Evolutionary conservation across 2,113 vertebrate species (phyloP).

Genomic region (Ceuthmochares aereus): DNA sequence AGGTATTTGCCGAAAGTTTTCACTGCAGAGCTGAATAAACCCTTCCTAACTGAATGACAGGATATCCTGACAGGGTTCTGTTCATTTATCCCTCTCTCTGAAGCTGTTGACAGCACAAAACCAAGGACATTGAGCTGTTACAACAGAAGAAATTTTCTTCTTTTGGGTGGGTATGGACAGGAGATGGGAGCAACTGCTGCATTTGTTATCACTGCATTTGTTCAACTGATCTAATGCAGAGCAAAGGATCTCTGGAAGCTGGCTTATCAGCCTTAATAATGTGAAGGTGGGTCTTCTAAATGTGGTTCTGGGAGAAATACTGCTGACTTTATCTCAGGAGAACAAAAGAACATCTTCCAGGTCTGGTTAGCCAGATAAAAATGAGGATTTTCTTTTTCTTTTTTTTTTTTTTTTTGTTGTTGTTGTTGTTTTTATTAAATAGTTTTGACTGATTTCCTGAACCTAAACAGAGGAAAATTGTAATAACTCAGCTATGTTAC

Average conservation of each 20-base stretch:
- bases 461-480: background rate
- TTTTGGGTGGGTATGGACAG: background rate
- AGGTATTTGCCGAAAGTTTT: background rate
- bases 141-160: slow-evolving; percentile 3
- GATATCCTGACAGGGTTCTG: slow-evolving; percentile 74
- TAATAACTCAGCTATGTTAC: background rate
- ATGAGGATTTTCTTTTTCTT: fast-evolving
- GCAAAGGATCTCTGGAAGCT: background rate
- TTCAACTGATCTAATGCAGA: background rate
- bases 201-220: background rate
- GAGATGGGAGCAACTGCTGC: background rate
- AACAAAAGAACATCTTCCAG: background rate
- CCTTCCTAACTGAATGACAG: slow-evolving; percentile 70
- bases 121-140: slow-evolving; percentile 3
- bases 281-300: background rate
- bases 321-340: background rate
- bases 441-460: background rate
- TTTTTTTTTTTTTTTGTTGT: background rate
- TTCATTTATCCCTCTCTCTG: slow-evolving; percentile 30
- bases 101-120: slow-evolving; percentile 26
- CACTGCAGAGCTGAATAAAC: slow-evolving; percentile 46
- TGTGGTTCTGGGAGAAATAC: background rate
- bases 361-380: background rate
- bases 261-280: background rate
- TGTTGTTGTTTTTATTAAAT: too few species aligned